Base-by-base conservation (phyloP, 2,113 vertebrate genomes). In the Salvelinus sp. region DNA sequence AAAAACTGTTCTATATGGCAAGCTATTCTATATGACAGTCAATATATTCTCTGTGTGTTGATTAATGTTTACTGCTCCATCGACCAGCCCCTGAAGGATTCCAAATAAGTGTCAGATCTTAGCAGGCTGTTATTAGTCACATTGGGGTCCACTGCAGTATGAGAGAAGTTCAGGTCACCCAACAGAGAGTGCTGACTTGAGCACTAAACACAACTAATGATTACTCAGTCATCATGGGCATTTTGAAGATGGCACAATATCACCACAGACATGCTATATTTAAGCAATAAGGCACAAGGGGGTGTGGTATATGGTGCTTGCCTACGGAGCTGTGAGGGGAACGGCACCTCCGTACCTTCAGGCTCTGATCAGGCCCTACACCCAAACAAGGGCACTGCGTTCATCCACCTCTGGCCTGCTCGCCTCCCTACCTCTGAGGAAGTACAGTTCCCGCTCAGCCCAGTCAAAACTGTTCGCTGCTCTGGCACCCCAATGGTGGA, bases 91-190 rank as follows among this genome's bases (percentile, higher is more conserved):
- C 79, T 72, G 79, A 78, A 79, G 66, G 70, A 44, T 16, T 84
- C 75, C 72, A 74, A 85, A 73, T 38, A 72, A 44, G 44, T 72
- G 70, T 75, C 84, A 79, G 73, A n/a, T 62, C n/a, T 54, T 54
- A 81, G 78, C 81, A 70, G 67, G 38, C 38, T 74, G 72, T 44
- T 74, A 85, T 86, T 79, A 73, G 68, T 87, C 85, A 79, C 2
- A 1, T 18, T 18, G 16, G 3, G 16, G 48, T 54, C 48, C 14
- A 54, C 13, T 54, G 72, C 69, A 60, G 60, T 60, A 67, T 6
- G 25, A 79, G 75, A 72, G 64, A 2, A 22, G 0, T 63, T n/a
- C 50, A 78, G 44, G 70, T 71, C 22, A 9, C 25, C 23, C 27
- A 9, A 10, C 18, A 70, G 70, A 54, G 38, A 44, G 38, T 44